Conservation (phyloP, 2,888 invertebrate species). For the Drosophila pegasa region DNA sequence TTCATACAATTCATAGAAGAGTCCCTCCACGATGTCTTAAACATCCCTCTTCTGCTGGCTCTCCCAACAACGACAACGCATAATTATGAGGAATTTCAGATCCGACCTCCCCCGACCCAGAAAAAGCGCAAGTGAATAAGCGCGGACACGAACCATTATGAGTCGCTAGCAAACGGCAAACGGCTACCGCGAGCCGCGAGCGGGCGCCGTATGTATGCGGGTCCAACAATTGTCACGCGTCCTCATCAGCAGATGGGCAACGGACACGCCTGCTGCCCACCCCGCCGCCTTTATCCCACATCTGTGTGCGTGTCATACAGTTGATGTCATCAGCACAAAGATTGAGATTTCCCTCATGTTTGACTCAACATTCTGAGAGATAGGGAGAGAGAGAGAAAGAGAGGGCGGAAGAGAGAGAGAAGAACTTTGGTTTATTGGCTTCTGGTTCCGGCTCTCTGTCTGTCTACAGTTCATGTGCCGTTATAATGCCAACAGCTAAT, state of each 20-base stretch:
- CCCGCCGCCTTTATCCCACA: neutral
- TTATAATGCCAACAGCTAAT: slow-evolving; percentile 67
- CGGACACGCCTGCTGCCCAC: neutral
- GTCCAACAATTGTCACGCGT: slow-evolving; percentile 44
- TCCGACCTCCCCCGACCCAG: slow-evolving; percentile 14
- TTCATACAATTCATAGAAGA: neutral
- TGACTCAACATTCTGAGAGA: slow-evolving; percentile 7
- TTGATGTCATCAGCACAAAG: slow-evolving; percentile 65
- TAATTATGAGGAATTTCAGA: slow-evolving; percentile 65
- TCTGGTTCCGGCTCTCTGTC: slow-evolving; percentile 62
- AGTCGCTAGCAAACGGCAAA: slow-evolving; percentile 1
- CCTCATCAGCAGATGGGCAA: slow-evolving; percentile 34
- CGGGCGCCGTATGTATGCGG: slow-evolving; percentile 56
- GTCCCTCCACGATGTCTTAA: neutral
- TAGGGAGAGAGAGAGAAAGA: neutral
- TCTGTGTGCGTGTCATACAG: slow-evolving; percentile 37
- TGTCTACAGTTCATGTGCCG: slow-evolving; percentile 50
- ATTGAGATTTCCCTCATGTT: slow-evolving; percentile 41
- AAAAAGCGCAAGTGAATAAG: slow-evolving; percentile 74
- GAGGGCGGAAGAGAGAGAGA: neutral
- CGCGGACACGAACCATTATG: slow-evolving; percentile 61
- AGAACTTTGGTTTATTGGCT: slow-evolving; percentile 44
- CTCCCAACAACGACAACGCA: slow-evolving; percentile 45
- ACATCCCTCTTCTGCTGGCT: slow-evolving; percentile 16
- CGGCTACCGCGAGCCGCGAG: slow-evolving; percentile 9